Evolutionary conservation across 2,888 invertebrate species (phyloP).

Genomic region (Melinaea marsaeus): DNA sequence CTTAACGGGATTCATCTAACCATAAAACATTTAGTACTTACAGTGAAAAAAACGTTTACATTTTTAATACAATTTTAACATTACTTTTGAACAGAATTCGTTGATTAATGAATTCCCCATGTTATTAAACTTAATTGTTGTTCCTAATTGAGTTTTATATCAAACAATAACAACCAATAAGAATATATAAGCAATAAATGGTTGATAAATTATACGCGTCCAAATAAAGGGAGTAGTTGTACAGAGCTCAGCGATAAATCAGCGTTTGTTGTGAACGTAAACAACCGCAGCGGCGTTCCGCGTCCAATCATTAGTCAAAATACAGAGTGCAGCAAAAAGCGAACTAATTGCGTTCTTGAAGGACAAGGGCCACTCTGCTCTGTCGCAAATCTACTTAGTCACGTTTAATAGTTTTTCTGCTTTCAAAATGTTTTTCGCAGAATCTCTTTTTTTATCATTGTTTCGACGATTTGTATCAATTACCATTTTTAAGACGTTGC

Average conservation of each 20-base stretch:
- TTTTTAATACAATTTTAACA: slow-evolving; percentile 10
- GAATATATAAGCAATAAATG: slow-evolving; percentile 16
- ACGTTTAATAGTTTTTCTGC: slow-evolving; percentile 70
- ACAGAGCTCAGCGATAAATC: slow-evolving; percentile 52
- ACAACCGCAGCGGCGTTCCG: slow-evolving; percentile 56
- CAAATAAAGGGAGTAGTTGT: slow-evolving; percentile 25
- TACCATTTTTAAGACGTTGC: slow-evolving; percentile 26
- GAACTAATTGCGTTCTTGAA: slow-evolving; percentile 73
- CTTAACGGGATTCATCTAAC: slow-evolving; percentile 30
- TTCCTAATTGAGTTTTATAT: not conserved
- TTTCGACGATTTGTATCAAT: slow-evolving; percentile 40
- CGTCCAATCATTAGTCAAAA: slow-evolving; percentile 72
- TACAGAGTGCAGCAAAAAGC: slow-evolving; percentile 71
- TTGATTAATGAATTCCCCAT: too few species aligned
- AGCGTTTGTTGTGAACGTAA: slow-evolving; percentile 64
- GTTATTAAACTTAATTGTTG: too few species aligned
- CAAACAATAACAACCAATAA: slow-evolving; percentile 10
- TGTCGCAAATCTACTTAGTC: slow-evolving; percentile 71
- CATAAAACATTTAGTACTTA: slow-evolving; percentile 8
- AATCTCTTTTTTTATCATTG: slow-evolving; percentile 40
- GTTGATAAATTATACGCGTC: slow-evolving; percentile 21
- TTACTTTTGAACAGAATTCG: too few species aligned
- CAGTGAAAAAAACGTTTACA: slow-evolving; percentile 8
- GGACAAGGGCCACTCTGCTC: slow-evolving; percentile 68
- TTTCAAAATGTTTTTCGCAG: slow-evolving; percentile 42